Base-by-base conservation (phyloP, 2,797 vertebrate genomes). In the Sebastes taczanowskii region DNA sequence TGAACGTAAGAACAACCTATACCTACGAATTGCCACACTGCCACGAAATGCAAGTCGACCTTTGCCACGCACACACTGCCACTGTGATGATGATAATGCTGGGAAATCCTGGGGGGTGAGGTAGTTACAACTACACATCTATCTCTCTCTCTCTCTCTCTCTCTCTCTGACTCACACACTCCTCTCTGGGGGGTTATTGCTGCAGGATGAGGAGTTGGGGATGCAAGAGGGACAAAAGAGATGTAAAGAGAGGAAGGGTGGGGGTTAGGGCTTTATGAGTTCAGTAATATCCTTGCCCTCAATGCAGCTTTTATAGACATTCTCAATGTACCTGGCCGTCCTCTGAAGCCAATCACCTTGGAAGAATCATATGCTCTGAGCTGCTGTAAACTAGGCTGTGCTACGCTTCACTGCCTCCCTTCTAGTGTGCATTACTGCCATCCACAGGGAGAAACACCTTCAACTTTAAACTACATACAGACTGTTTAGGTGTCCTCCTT, bases 1-100 rank as follows among this genome's bases (percentile, higher is more conserved):
- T 80, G 97, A 98, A 97, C 96, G 98, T 99, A 96, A 94, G 93
- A 72, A 27, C 49, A 29, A 29, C 13, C 61, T 3, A 61, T 0
- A 63, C 16, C 46, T 13, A 14, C 38, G 67, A 6, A 60, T 20
- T 29, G 4, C 23, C 58, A 60, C 25, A 46, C 49, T 14, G 56
- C 49, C 55, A 67, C 4, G 0, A 34, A n/a, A 68, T 23, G 5
- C 13, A 11, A 52, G 20, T 16, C 20, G 25, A 49, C 23, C 11
- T 38, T 32, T 69, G 16, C 68, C 42, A 7, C 16, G 6, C 42
- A 46, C 42, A 46, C 38, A 42, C 32, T 0, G 49, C 13, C 34
- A 11, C 61, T 32, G 74, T 60, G 58, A 79, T 63, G 23, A 71
- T 27, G 74, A 64, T 46, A 35, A 75, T 1, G 67, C 84, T 77